Conservation (phyloP, 1,140 invertebrate genomes). For the Lasaia peninsularis region DNA sequence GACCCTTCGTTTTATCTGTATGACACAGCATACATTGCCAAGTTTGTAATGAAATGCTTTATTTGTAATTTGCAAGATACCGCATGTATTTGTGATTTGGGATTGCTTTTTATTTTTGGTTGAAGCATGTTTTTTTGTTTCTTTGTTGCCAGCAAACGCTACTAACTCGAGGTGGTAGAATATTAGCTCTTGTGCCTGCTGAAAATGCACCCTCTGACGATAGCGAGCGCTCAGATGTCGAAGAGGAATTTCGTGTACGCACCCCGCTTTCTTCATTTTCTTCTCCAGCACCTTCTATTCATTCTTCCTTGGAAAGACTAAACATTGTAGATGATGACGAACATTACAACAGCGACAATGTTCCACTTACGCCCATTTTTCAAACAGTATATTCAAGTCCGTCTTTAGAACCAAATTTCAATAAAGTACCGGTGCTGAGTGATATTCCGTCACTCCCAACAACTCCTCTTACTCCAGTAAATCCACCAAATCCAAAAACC, state of each 20-base stretch:
- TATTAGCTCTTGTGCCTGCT: constrained; percentile 27
- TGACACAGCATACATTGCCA: background rate
- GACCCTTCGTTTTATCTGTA: background rate
- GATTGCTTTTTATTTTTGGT: constrained; percentile 24
- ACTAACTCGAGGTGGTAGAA: constrained; percentile 27
- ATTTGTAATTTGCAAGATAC: constrained; percentile 19
- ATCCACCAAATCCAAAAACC: constrained; percentile 21
- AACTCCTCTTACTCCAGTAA: constrained; percentile 22
- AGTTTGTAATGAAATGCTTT: background rate
- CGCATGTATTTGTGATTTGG: constrained; percentile 17
- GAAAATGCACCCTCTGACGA: constrained; percentile 29
- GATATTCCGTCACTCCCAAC: constrained; percentile 26
- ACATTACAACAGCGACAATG: constrained; percentile 21
- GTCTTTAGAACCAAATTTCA: constrained; percentile 27
- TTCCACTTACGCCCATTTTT: constrained; percentile 26
- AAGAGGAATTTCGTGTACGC: constrained; percentile 16
- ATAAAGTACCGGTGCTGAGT: constrained; percentile 21
- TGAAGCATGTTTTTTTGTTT: constrained; percentile 20
- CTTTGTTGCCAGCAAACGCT: constrained; percentile 25
- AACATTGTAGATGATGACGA: background rate
- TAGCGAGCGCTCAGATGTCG: constrained; percentile 19
- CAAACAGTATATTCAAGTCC: constrained; percentile 27
- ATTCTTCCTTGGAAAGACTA: background rate
- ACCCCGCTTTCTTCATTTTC: constrained; percentile 13
- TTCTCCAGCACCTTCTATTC: constrained; percentile 18